phyloP scores from a whole-genome alignment of 2,797 vertebrate species.

The Iguana delicatissima region DNA sequence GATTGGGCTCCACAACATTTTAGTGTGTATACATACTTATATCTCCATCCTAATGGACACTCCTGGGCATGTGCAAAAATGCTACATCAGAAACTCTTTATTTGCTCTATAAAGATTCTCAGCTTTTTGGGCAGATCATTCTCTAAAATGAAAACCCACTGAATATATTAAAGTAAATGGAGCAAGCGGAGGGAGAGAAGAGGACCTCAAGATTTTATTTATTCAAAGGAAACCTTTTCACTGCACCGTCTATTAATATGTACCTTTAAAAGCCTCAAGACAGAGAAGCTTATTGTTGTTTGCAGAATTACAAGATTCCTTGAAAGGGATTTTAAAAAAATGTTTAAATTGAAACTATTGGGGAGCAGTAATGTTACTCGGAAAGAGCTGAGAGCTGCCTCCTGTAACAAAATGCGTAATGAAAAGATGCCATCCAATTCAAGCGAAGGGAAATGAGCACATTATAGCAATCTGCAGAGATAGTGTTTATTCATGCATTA shows the following conservation, averaged over 20 bases:
- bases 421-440: constrained; percentile 9
- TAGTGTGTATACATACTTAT: not conserved
- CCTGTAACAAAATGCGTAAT: constrained; percentile 26
- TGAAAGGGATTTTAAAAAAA: constrained; percentile 48
- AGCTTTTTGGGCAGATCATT: constrained; percentile 46
- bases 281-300: constrained; percentile 63
- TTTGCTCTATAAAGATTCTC: constrained; percentile 34
- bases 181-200: not conserved
- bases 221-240: constrained; percentile 53
- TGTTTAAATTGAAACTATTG: constrained; percentile 49
- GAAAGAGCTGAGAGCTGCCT: not conserved
- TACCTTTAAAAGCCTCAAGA: constrained; percentile 63
- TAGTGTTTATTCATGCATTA: constrained; percentile 36
- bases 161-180: not conserved
- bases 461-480: constrained; percentile 29
- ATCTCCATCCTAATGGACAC: not conserved
- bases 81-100: constrained; percentile 7
- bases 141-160: constrained; percentile 48
- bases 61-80: not conserved
- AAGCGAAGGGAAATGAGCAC: constrained; percentile 25
- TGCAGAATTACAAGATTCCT: constrained; percentile 55
- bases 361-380: rapidly evolving
- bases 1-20: not conserved
- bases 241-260: constrained; percentile 73
- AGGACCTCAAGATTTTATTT: constrained; percentile 42